Base-by-base conservation (phyloP, 2,797 vertebrate genomes). In the Thunnus albacares region DNA sequence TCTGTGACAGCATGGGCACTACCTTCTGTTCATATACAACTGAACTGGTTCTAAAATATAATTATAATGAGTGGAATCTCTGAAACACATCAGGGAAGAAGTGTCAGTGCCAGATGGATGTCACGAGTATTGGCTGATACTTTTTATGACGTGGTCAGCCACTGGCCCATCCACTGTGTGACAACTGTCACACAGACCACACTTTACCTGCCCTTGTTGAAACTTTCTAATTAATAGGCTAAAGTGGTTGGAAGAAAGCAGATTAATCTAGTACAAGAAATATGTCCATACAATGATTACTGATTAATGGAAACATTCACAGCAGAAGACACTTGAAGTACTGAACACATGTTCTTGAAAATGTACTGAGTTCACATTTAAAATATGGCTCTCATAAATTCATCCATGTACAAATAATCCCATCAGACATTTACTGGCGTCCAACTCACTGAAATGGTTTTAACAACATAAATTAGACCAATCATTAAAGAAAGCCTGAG, bases 21-120 rank as follows among this genome's bases (percentile, higher is more conserved):
- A 67, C 85, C 78, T 76, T 88, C 83, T 84, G 86, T 77, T 81
- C 79, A 58, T 76, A 53, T 62, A 49, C 59, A 83, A 86, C 83
- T 78, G 66, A 69, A 78, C 56, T 22, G 38, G 15, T 70, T 83
- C 59, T 67, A 75, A 62, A 74, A 59, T 63, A 71, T 58, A 56
- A 81, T 83, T 80, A 67, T 81, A 56, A 28, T 67, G 65, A 74
- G 68, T 57, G 43, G 79, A 26, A 72, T 79, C 73, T 83, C 47
- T 51, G 10, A 75, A 82, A 70, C 68, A 47, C 69, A 63, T 73
- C 60, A 35, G 57, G 59, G 41, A 81, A 24, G 64, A 53, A 59
- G 67, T 77, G 68, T 73, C 53, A 2, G 52, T 57, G 77, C 75
- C 88, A 85, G 82, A 89, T 85, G 78, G 87, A 81, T 53, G 15